Base-by-base conservation (phyloP, 1,140 invertebrate species). In the Myzus persicae region DNA sequence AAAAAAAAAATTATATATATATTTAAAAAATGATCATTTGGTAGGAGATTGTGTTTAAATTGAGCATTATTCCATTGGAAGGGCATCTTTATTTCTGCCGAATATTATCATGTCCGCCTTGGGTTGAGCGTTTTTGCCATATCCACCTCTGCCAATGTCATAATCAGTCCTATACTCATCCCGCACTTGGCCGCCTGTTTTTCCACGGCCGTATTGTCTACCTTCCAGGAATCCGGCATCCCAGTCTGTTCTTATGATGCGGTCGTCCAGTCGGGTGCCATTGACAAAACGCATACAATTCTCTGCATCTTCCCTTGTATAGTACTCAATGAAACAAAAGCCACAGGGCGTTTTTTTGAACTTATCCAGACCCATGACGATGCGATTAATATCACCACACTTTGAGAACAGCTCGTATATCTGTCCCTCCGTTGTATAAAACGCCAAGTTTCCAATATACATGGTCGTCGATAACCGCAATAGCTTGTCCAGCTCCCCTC, bases 271-370 rank as follows among this genome's bases (percentile, higher is more conserved):
- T 94, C 99, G 96, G 1, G 99, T 99, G 6, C 99, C 98, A 96
- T 99, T 99, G 18, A 99, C 96, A 95, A 98, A 99, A 95, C 99
- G 96, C 97, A 99, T 98, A 94, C 98, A 98, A 95, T 98, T 97
- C 95, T 99, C 99, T 38, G 98, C 97, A 96, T 99, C 99, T 9
- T 95, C 94, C 94, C 99, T 96, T 14, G 95, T 95, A 95, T 99
- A 99, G 96, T 99, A 99, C 96, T 99, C 99, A 0, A 99, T 97
- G 96, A 99, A 99, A 95, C 99, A 99, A 95, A 99, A 99, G 22
- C 99, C 99, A 96, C 99, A 99, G 0, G 99, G 99, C 0, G 99
- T 99, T 95, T 99, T 99, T 94, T 98, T 99, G 94, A 98, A 98
- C 95, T 99, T 99, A 95, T 99, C 99, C 89, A 99, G 95, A 2